phyloP scores from a whole-genome alignment of 2,888 invertebrate genomes.

The Enchytraeus crypticus region DNA sequence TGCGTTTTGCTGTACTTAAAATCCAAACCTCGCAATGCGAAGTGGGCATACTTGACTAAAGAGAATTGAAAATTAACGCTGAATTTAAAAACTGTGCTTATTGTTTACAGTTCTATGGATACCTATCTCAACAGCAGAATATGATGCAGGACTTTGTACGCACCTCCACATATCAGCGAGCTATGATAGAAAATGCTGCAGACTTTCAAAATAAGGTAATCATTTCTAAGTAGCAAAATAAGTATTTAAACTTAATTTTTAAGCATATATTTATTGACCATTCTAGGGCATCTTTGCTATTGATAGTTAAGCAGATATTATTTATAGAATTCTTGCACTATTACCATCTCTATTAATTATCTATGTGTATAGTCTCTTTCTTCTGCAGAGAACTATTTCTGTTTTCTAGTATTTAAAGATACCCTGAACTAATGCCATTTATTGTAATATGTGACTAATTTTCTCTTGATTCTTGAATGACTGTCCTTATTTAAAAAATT shows the following conservation, averaged over 20 bases:
- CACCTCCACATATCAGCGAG: slow-evolving; percentile 94
- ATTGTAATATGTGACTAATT: no score
- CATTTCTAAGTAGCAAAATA: neutral
- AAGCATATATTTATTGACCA: neutral
- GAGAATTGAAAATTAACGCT: neutral
- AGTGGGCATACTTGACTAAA: neutral
- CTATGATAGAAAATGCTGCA: slow-evolving; percentile 80
- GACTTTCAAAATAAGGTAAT: slow-evolving; percentile 67
- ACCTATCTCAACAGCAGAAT: slow-evolving; percentile 96
- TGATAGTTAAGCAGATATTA: neutral
- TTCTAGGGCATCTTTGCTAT: neutral
- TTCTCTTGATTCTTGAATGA: no score
- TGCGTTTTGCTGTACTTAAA: neutral
- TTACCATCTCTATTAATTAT: neutral
- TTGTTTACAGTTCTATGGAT: slow-evolving; percentile 81
- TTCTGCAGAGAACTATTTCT: no score
- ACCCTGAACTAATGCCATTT: no score
- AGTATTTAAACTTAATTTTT: no score
- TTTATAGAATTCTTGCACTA: neutral
- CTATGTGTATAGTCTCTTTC: no score
- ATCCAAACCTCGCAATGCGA: neutral
- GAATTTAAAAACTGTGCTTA: neutral
- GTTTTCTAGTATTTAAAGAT: no score
- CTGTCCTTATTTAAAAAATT: no score
- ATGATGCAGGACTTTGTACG: slow-evolving; percentile 99